Base-by-base conservation (phyloP, 1,140 invertebrate genomes). In the Brachionus manjavacas region DNA sequence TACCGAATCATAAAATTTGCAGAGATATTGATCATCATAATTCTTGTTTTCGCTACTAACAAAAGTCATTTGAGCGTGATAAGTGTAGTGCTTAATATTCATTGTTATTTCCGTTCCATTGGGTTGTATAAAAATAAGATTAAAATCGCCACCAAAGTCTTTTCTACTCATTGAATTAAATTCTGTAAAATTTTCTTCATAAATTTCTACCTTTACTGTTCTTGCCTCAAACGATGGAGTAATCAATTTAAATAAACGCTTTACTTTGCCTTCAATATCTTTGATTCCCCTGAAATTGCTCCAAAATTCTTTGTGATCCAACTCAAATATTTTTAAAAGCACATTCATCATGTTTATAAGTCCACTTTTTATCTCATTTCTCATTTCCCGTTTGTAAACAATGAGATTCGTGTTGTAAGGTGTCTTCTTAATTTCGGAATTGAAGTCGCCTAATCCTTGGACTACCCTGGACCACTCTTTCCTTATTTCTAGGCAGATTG, bases 301-400 rank as follows among this genome's bases (percentile, higher is more conserved):
- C 76, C 76, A 80, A 52, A 80, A 80, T 35, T n/a, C n/a, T 9
- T 20, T 16, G 35, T 80, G 39, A 52, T 80, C 23, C 43, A 80
- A 16, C 9, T 80, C 9, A 80, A 80, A 80, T 49, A 80, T 46
- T 41, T 80, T 80, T 16, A 80, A 52, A 4, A 80, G 14, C n/a
- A 80, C 76, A 80, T 80, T 80, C 76, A 80, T 55, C 76, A 80
- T 80, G 43, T 80, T 80, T 6, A 80, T 80, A 11, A 80, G 7
- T 28, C 76, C 76, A 52, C 76, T 80, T 25, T 80, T 80, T 11
- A 80, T 80, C 35, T 80, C 76, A 80, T 80, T 80, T 80, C 76
- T 80, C 46, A 49, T 80, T 80, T 80, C 76, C 25, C 76, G 43
- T 9, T 80, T 80, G 20, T 80, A 80, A 23, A 55, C 76, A 28